Conservation (phyloP, 1,140 invertebrate species). For the Drosophila bocki region DNA sequence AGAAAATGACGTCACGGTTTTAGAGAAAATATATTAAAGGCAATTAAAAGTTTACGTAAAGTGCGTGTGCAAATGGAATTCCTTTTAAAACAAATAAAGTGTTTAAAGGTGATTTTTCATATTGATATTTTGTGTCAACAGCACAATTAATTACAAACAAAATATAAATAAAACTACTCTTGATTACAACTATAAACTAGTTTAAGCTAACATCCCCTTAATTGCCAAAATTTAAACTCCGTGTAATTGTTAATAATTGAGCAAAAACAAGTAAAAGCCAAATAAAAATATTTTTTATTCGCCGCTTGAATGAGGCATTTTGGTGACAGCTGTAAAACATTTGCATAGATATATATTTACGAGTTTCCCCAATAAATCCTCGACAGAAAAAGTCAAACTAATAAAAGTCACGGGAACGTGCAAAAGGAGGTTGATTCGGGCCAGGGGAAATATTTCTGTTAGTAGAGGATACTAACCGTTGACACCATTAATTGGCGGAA, state of each 20-base stretch:
- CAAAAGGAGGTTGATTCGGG: slow-evolving; percentile 1
- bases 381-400: slow-evolving; percentile 71
- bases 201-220: not conserved
- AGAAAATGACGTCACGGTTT: slow-evolving; percentile 55
- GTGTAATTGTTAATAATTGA: slow-evolving; percentile 37
- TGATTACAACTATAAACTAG: not conserved
- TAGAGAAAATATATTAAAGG: not conserved
- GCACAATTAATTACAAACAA: slow-evolving; percentile 15
- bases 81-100: not conserved
- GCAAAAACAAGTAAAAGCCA: slow-evolving; percentile 2
- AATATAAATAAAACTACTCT: not conserved
- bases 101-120: not conserved
- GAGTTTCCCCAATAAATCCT: slow-evolving; percentile 60
- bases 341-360: slow-evolving; percentile 35
- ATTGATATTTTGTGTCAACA: not conserved
- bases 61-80: not conserved
- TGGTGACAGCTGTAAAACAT: slow-evolving; percentile 59
- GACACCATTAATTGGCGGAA: slow-evolving; percentile 67
- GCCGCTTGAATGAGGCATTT: slow-evolving; percentile 24
- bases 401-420: slow-evolving; percentile 65
- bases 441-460: not conserved
- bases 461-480: not conserved
- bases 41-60: not conserved
- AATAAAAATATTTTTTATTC: slow-evolving; percentile 20
- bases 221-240: not conserved